A percentile compares a stretch with the other conserved stretches of the same genome.
Evolutionary conservation across 2,113 vertebrate genomes (phyloP).

Genomic region (Pseudonaja textilis): DNA sequence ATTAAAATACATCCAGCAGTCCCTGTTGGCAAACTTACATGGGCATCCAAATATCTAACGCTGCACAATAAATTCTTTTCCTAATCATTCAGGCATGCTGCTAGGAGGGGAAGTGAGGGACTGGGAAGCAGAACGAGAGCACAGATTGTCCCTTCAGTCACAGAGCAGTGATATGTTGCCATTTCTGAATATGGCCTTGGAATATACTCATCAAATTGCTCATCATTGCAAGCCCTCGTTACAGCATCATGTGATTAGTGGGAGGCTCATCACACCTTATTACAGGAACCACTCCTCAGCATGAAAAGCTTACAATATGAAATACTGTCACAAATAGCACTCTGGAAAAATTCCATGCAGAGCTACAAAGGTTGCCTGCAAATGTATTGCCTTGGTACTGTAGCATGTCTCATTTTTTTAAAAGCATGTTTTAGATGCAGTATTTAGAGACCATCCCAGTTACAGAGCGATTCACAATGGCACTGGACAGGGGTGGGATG

Average conservation of each 20-base stretch:
- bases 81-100: background rate
- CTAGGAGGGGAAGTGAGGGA: background rate
- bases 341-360: background rate
- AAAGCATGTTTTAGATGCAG: background rate
- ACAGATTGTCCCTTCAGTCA: background rate
- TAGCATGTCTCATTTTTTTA: background rate
- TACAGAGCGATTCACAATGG: background rate
- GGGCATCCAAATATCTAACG: background rate
- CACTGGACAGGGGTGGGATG: background rate
- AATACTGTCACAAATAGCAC: background rate
- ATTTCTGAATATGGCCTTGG: background rate
- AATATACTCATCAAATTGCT: background rate
- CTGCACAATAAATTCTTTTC: background rate
- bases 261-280: background rate
- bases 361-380: background rate
- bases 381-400: background rate
- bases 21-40: background rate
- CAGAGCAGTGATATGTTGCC: background rate
- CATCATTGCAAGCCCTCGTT: background rate
- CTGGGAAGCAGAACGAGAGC: background rate
- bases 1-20: background rate
- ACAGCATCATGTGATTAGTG: background rate
- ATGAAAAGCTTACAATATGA: background rate
- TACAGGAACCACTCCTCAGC: background rate
- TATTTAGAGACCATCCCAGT: background rate